These are phyloP conservation scores for Fragum whitleyi DNA, from an alignment of 2,888 invertebrate species.

Conservation along the genomic window DNA sequence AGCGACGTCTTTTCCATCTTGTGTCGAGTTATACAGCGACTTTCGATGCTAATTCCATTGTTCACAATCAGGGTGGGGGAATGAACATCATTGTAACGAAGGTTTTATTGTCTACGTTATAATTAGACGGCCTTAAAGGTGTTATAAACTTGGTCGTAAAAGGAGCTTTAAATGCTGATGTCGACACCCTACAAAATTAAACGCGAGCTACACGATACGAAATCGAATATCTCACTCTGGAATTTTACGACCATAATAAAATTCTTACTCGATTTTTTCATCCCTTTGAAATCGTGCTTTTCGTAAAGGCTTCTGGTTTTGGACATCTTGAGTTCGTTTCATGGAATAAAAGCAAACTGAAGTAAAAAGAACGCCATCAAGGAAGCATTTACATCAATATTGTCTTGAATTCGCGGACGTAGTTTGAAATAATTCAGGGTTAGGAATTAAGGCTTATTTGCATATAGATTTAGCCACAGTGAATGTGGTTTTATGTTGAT, in stretches of 20 bases:
- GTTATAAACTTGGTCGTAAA: conserved; percentile 62
- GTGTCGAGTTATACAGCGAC: conserved; percentile 21
- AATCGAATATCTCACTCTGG: conserved; percentile 64
- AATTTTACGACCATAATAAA: conserved; percentile 60
- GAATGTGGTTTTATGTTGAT: conserved; percentile 52
- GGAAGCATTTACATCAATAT: not conserved
- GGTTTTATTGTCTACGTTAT: conserved; percentile 67
- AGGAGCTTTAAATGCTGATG: conserved; percentile 59
- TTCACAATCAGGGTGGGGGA: conserved; percentile 55
- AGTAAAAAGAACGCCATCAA: not conserved
- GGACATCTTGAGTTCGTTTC: not conserved
- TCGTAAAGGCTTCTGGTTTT: conserved; percentile 13
- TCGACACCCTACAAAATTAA: conserved; percentile 69
- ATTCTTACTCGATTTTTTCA: conserved; percentile 20
- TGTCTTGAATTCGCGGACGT: not conserved
- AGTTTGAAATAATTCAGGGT: conserved; percentile 36
- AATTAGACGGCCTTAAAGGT: conserved; percentile 67
- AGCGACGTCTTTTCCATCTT: conserved; percentile 26
- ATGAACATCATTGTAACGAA: conserved; percentile 56
- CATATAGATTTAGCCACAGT: conserved; percentile 62
- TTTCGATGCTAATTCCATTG: conserved; percentile 61
- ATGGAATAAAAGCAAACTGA: not conserved
- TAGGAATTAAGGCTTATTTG: conserved; percentile 62
- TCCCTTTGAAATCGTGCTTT: conserved; percentile 35
- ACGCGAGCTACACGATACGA: conserved; percentile 63